phyloP scores from a whole-genome alignment of 2,797 vertebrate species.

The Lagocephalus sceleratus region DNA sequence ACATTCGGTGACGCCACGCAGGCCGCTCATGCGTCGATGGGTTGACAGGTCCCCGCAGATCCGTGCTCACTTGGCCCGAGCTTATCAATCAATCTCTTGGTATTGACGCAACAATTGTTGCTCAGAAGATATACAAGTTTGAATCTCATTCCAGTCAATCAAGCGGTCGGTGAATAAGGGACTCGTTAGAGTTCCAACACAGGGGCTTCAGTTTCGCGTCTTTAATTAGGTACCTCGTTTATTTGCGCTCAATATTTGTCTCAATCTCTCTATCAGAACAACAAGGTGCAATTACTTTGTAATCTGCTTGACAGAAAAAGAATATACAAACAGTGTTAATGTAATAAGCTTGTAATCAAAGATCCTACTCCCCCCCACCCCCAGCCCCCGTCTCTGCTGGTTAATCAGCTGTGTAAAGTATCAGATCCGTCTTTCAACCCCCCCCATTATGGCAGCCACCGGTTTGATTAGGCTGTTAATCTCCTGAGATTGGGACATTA shows the following conservation, averaged over 20 bases:
- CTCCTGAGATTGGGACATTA: slow-evolving; percentile 82
- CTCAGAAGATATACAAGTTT: slow-evolving; percentile 47
- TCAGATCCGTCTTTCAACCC: slow-evolving; percentile 95
- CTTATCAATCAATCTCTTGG: slow-evolving; percentile 69
- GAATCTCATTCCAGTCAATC: slow-evolving; percentile 29
- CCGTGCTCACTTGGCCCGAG: slow-evolving; percentile 67
- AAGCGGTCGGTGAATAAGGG: not conserved
- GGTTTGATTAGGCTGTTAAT: slow-evolving; percentile 97
- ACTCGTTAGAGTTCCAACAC: too few species aligned
- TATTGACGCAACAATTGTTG: slow-evolving; percentile 62
- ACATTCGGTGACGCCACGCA: slow-evolving; percentile 59
- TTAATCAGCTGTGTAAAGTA: slow-evolving; percentile 96
- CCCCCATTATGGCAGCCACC: slow-evolving; percentile 90
- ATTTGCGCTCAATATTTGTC: too few species aligned
- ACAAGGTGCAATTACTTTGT: not conserved
- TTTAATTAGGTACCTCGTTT: too few species aligned
- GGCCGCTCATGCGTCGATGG: slow-evolving; percentile 71
- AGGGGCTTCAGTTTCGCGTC: too few species aligned
- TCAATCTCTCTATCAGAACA: not conserved
- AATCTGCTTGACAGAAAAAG: slow-evolving; percentile 14
- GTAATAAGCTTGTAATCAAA: slow-evolving; percentile 42
- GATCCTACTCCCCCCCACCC: slow-evolving; percentile 23
- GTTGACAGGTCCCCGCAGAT: slow-evolving; percentile 58
- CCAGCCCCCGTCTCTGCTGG: slow-evolving; percentile 69
- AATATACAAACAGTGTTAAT: slow-evolving; percentile 28